Percentiles rank a stretch among this genome's conserved stretches.
phyloP scores from a whole-genome alignment of 2,888 invertebrate species.

The Busseola fusca region DNA sequence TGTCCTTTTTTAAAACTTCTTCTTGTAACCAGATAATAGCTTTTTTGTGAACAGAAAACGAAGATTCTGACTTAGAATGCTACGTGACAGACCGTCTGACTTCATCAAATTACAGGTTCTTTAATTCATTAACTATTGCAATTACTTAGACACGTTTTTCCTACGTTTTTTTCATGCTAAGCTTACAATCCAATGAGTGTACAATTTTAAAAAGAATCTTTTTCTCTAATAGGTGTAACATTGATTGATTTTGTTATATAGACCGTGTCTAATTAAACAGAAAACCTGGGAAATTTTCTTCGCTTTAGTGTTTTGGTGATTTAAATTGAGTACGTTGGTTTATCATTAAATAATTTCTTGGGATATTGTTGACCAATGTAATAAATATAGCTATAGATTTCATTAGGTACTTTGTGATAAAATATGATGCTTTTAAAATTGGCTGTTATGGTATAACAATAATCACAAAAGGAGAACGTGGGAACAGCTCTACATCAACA shows the following conservation, averaged over 20 bases:
- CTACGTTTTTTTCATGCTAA: conserved; percentile 30
- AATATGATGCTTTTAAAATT: conserved; percentile 2
- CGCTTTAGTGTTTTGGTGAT: conserved; percentile 4
- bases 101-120: conserved; percentile 53
- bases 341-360: conserved; percentile 9
- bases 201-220: conserved; percentile 42
- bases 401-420: background rate
- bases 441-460: background rate
- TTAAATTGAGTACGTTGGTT: conserved; percentile 9
- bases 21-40: conserved; percentile 60
- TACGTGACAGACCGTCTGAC: conserved; percentile 52
- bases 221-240: conserved; percentile 48
- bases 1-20: conserved; percentile 39
- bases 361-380: background rate
- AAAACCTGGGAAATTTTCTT: conserved; percentile 23
- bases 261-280: conserved; percentile 39
- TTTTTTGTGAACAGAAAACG: conserved; percentile 60
- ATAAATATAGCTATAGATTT: background rate
- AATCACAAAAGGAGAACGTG: conserved; percentile 15
- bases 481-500: background rate
- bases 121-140: conserved; percentile 54
- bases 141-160: conserved; percentile 44
- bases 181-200: conserved; percentile 27
- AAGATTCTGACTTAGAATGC: conserved; percentile 36
- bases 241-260: conserved; percentile 45